These are phyloP conservation scores for Listrodromus nycthemerus DNA, from an alignment of 2,888 invertebrate species.

Conservation along the genomic window DNA sequence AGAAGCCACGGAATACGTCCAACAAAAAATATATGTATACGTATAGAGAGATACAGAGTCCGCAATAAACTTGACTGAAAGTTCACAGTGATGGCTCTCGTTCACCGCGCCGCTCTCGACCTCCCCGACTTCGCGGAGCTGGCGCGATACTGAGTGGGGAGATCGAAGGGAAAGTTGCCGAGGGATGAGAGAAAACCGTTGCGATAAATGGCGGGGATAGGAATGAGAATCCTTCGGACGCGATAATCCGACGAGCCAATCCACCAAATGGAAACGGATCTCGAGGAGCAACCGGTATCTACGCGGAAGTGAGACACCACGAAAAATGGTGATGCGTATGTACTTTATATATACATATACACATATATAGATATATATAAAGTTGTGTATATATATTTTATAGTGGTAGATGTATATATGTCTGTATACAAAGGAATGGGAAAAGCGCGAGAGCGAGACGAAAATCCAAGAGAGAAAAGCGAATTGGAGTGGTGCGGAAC, in stretches of 20 bases:
- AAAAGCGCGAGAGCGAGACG: conserved; percentile 30
- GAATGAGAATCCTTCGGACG: conserved; percentile 62
- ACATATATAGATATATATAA: conserved; percentile 23
- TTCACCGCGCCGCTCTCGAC: conserved; percentile 3
- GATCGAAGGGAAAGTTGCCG: conserved; percentile 25
- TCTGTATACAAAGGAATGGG: conserved; percentile 47
- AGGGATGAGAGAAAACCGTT: conserved; percentile 47
- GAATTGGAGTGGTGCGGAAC: conserved; percentile 37
- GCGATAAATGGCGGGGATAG: conserved; percentile 37
- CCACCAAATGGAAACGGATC: conserved; percentile 66
- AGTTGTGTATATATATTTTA: not conserved
- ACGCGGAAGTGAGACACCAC: conserved; percentile 16
- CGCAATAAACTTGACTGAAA: conserved; percentile 42
- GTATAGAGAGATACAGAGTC: not conserved
- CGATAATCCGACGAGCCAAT: conserved; percentile 67
- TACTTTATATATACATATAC: conserved; percentile 43
- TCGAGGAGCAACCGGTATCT: conserved; percentile 54
- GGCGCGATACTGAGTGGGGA: not conserved
- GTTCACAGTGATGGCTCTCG: conserved; percentile 22
- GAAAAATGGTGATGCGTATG: conserved; percentile 40
- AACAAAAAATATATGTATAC: too few relatives aligned
- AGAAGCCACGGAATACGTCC: not conserved
- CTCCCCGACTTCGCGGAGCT: not conserved
- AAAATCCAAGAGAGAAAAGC: conserved; percentile 51
- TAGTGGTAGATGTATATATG: conserved; percentile 9